Evolutionary conservation across 2,113 vertebrate species (phyloP).

Genomic region (Macaca fascicularis): DNA sequence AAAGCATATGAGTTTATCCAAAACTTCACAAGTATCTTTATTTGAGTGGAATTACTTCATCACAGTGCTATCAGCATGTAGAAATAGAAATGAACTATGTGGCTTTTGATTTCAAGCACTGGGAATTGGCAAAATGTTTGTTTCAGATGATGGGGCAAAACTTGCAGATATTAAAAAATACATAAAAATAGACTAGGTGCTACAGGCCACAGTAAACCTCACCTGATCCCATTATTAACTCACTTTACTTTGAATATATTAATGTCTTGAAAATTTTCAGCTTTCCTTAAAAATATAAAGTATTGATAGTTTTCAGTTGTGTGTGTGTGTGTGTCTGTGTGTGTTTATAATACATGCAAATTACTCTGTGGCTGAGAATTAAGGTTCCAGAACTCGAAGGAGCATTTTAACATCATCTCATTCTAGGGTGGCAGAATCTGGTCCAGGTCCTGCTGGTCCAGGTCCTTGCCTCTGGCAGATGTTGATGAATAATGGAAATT

Average conservation of each 20-base stretch:
- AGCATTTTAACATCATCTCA: neutral
- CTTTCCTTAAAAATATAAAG: neutral
- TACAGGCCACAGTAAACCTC: neutral
- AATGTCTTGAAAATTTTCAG: neutral
- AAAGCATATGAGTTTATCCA: neutral
- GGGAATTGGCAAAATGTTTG: neutral
- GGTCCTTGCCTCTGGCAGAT: neutral
- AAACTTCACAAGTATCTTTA: neutral
- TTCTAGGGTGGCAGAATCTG: neutral
- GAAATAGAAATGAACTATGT: constrained; percentile 7
- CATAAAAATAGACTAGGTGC: neutral
- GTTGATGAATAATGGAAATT: neutral
- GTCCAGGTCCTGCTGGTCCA: neutral
- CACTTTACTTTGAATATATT: neutral
- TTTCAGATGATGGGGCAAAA: neutral
- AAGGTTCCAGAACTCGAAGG: neutral
- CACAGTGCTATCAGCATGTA: neutral
- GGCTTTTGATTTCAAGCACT: neutral
- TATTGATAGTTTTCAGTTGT: neutral
- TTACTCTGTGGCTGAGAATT: neutral
- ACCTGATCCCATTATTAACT: neutral
- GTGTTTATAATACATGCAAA: neutral
- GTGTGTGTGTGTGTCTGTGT: neutral
- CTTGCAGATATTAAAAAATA: neutral
- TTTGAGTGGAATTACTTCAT: neutral